A percentile compares a stretch with the other conserved stretches of the same genome.
Conservation (phyloP, 2,888 invertebrate genomes). For the Chrysotoxum bicinctum region DNA sequence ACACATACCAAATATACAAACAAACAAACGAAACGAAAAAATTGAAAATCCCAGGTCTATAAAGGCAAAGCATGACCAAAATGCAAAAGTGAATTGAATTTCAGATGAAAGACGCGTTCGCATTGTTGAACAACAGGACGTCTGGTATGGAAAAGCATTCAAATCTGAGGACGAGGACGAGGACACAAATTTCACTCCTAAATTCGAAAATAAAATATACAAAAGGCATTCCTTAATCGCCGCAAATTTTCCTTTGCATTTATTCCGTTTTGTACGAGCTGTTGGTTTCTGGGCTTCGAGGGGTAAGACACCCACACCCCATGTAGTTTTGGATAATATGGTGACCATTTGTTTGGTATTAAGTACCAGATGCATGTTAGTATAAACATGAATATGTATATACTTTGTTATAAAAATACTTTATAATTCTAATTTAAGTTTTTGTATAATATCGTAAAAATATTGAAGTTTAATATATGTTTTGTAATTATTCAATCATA, state of each 20-base stretch:
- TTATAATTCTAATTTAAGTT: too few species aligned
- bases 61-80: slow-evolving; percentile 43
- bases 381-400: too few species aligned
- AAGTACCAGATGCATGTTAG: too few species aligned
- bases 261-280: not conserved
- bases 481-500: too few species aligned
- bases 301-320: not conserved
- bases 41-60: slow-evolving; percentile 9
- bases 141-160: slow-evolving; percentile 7
- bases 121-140: slow-evolving; percentile 17
- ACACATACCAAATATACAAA: not conserved
- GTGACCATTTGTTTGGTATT: not conserved
- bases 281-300: not conserved
- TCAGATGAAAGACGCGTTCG: slow-evolving; percentile 41
- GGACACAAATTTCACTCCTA: not conserved
- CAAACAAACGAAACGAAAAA: not conserved
- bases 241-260: slow-evolving; percentile 22
- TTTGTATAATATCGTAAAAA: too few species aligned
- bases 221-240: slow-evolving; percentile 16
- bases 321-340: not conserved
- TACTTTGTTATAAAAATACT: too few species aligned
- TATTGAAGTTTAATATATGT: too few species aligned
- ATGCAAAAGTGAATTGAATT: slow-evolving; percentile 56
- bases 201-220: not conserved
- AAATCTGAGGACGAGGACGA: slow-evolving; percentile 5